Base-by-base conservation (phyloP, 2,888 invertebrate species). In the Auanema freiburgensis region DNA sequence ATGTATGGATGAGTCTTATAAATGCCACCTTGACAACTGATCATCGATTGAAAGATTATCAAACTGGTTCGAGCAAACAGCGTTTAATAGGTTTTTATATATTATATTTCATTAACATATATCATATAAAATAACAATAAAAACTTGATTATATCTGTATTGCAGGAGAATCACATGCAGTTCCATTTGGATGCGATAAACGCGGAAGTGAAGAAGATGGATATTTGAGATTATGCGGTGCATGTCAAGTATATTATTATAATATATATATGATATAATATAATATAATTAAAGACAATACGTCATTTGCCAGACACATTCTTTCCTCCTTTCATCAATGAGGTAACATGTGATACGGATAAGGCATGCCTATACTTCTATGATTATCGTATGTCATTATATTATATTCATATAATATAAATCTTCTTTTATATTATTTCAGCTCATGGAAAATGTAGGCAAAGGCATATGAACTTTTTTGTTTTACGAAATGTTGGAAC, bases 311-410 rank as follows among this genome's bases (percentile, higher is more conserved):
- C 83, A 10, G 81, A 83, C 55, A 71, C 76, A 12, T 83, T 82
- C 66, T 83, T 83, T 60, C 83, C 83, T 44, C 84, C 83, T n/a
- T 83, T 83, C 65, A 83, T 83, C 67, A 83, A 84, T 63, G 83
- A 83, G 66, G 83, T 84, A 8, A 79, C 82, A 54, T 83, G 83
- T 65, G 83, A 83, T 58, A 79, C 78, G 51, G 83, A 83, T 69
- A 82, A 81, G 54, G 81, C 81, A 8, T 83, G 83, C 56, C 71
- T 83, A 0, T 84, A 83, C 70, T 83, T 83, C 61, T 83, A 83
- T 59, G 78, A 79, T 59, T 80, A 79, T 59, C 79, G 81, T 81
- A 65, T 63, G 76, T 58, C 10, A 1, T 43, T n/a, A n/a, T n/a
- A n/a, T n/a, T n/a, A n/a, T n/a, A n/a, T n/a, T n/a, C n/a, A n/a